phyloP scores from a whole-genome alignment of 2,888 invertebrate genomes.

The Hecatera dysodea region DNA sequence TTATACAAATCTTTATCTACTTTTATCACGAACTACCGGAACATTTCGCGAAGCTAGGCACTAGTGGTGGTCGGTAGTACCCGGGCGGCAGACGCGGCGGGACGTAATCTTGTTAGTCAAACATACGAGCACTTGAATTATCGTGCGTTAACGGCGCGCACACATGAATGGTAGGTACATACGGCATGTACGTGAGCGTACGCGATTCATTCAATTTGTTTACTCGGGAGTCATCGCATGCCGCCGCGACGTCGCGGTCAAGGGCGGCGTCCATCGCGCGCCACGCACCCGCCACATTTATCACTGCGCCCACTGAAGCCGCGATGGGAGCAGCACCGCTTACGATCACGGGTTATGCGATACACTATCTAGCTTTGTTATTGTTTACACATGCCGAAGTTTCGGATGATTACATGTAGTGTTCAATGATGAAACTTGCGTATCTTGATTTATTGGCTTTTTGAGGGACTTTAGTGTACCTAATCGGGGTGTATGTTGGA shows the following conservation, averaged over 20 bases:
- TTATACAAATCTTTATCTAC: constrained; percentile 52
- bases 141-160: constrained; percentile 85
- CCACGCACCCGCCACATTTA: constrained; percentile 72
- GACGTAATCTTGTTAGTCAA: constrained; percentile 80
- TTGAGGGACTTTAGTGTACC: constrained; percentile 21
- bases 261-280: constrained; percentile 87
- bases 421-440: constrained; percentile 50
- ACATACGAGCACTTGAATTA: constrained; percentile 84
- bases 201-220: constrained; percentile 90
- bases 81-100: constrained; percentile 47
- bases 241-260: constrained; percentile 84
- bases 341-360: constrained; percentile 45
- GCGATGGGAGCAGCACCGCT: constrained; percentile 67
- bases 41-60: constrained; percentile 40
- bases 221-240: constrained; percentile 81
- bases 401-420: constrained; percentile 60
- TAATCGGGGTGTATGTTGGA: background rate
- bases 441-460: constrained; percentile 45
- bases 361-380: constrained; percentile 65
- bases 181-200: constrained; percentile 82
- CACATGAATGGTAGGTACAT: constrained; percentile 89
- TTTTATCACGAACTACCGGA: constrained; percentile 56
- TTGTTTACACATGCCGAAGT: constrained; percentile 75
- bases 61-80: constrained; percentile 20
- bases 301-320: constrained; percentile 66